Conservation (phyloP, 2,888 invertebrate species). For the Caenorhabditis sp. region DNA sequence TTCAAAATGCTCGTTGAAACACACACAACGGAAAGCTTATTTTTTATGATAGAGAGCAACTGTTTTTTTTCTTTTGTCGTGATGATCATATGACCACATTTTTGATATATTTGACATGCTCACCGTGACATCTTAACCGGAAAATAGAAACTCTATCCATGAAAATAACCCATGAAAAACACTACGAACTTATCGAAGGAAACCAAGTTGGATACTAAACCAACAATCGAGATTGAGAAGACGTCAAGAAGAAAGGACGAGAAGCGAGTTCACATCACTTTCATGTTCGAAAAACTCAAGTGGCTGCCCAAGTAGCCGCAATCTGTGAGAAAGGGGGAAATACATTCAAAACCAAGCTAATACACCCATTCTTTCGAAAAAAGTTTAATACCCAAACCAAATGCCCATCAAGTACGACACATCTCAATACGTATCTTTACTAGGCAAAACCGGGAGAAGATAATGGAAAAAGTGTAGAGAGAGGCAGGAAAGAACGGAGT, state of each 20-base stretch:
- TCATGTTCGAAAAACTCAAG: slow-evolving; percentile 38
- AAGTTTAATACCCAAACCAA: slow-evolving; percentile 16
- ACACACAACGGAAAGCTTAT: too few relatives aligned
- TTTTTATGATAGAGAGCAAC: background rate
- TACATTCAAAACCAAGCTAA: slow-evolving; percentile 32
- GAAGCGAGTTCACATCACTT: slow-evolving; percentile 38
- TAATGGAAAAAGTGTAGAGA: slow-evolving; percentile 3
- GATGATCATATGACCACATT: background rate
- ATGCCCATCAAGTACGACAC: background rate
- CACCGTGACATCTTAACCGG: background rate
- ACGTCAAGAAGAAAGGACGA: slow-evolving; percentile 17
- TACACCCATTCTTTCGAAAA: slow-evolving; percentile 34
- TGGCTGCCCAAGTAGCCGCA: slow-evolving; percentile 36
- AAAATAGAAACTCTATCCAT: background rate
- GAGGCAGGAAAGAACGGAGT: background rate
- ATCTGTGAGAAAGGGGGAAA: slow-evolving; percentile 17
- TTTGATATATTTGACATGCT: background rate
- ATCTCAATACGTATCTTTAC: background rate
- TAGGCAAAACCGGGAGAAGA: slow-evolving; percentile 1
- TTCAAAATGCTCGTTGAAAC: too few relatives aligned
- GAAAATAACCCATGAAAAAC: background rate
- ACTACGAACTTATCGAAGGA: background rate
- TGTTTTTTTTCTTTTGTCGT: background rate
- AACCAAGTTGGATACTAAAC: background rate
- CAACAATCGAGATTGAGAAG: slow-evolving; percentile 10